Conservation (phyloP, 2,113 vertebrate species). For the Brachirus orientalis region DNA sequence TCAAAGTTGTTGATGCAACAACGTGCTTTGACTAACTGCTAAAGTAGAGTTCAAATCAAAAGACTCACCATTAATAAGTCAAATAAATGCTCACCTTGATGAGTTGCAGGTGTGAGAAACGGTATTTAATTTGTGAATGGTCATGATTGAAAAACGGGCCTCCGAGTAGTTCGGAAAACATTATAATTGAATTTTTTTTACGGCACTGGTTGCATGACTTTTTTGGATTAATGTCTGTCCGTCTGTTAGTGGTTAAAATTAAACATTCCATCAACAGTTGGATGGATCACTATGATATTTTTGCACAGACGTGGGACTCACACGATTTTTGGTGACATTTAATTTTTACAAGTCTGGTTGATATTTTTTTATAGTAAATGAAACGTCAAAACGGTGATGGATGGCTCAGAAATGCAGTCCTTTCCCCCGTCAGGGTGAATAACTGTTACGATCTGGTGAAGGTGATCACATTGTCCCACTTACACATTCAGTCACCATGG, state of each 20-base stretch:
- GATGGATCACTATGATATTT: too few species aligned
- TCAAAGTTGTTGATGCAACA: not conserved
- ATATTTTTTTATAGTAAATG: too few species aligned
- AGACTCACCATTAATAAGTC: not conserved
- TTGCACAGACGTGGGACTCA: too few species aligned
- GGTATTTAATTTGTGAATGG: not conserved
- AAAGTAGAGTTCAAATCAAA: not conserved
- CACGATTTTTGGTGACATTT: too few species aligned
- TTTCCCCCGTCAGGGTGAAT: too few species aligned
- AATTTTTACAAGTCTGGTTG: too few species aligned
- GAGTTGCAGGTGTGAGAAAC: too few species aligned
- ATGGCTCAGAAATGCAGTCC: too few species aligned
- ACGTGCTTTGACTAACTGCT: not conserved
- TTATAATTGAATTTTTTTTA: too few species aligned
- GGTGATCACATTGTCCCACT: not conserved
- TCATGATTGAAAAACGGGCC: not conserved
- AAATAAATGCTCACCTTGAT: not conserved
- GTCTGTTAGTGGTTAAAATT: not conserved
- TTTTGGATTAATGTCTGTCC: not conserved
- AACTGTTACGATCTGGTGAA: not conserved
- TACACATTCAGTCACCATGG: not conserved
- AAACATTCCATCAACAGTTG: not conserved
- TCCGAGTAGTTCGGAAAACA: too few species aligned
- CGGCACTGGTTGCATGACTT: not conserved
- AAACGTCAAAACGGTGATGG: too few species aligned